Evolutionary conservation across 2,888 invertebrate genomes (phyloP).

Genomic region (Hemaris fuciformis): DNA sequence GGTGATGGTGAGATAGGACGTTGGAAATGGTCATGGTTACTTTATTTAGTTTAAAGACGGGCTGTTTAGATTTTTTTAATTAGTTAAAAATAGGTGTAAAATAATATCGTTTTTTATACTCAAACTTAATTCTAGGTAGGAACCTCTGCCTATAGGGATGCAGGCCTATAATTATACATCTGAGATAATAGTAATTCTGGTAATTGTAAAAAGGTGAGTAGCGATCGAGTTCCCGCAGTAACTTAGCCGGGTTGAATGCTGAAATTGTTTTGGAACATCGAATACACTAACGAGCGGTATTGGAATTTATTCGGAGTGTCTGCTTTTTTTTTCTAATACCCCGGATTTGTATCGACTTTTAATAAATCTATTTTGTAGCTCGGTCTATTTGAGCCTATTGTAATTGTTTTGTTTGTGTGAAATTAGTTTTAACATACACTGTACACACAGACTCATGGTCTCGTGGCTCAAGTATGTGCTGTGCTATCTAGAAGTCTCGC

Average conservation of each 20-base stretch:
- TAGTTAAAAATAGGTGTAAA: no score
- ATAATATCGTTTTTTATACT: no score
- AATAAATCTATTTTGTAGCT: not conserved
- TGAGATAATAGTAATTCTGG: not conserved
- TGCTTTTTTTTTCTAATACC: conserved; percentile 22
- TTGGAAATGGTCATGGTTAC: no score
- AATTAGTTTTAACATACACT: not conserved
- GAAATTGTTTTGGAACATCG: conserved; percentile 40
- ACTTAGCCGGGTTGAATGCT: conserved; percentile 20
- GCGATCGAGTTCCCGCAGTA: conserved; percentile 27
- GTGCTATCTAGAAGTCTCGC: no score
- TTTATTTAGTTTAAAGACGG: no score
- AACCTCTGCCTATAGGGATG: no score
- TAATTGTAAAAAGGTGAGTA: conserved; percentile 12
- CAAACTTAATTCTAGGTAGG: no score
- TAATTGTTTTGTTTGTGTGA: not conserved
- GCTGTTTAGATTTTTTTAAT: no score
- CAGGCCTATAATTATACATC: not conserved
- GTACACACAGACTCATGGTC: no score
- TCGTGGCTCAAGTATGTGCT: no score
- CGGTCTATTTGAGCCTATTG: not conserved
- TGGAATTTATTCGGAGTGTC: conserved; percentile 39
- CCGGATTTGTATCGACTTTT: conserved; percentile 2
- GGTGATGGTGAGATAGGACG: no score
- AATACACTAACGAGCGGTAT: conserved; percentile 42